These are phyloP conservation scores for Drosophila punjabiensis DNA, from an alignment of 1,140 invertebrate genomes.

Conservation along the genomic window DNA sequence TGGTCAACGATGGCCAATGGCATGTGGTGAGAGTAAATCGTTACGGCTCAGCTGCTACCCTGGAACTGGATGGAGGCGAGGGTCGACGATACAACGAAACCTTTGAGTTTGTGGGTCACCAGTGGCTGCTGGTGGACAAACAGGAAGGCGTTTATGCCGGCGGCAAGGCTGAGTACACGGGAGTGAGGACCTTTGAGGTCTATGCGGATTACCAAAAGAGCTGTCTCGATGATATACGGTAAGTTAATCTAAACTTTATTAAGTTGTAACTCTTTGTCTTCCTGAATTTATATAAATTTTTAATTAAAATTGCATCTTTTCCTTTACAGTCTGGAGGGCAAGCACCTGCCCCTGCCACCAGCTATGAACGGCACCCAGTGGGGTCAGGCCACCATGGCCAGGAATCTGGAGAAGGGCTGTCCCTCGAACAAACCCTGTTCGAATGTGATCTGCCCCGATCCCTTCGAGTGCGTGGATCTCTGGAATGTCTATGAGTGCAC, in stretches of 20 bases:
- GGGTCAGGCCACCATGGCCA: constrained; percentile 96
- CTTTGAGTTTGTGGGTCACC: constrained; percentile 95
- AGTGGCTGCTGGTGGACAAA: constrained; percentile 96
- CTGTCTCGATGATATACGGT: constrained; percentile 89
- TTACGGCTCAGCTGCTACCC: constrained; percentile 96
- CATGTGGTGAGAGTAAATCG: constrained; percentile 95
- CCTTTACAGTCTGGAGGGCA: constrained; percentile 92
- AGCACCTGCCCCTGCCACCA: constrained; percentile 95
- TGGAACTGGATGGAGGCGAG: constrained; percentile 98
- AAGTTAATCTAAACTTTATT: constrained; percentile 29
- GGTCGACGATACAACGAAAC: constrained; percentile 97
- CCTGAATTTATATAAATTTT: background rate
- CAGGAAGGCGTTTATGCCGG: constrained; percentile 97
- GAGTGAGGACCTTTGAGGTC: constrained; percentile 96
- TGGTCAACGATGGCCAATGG: constrained; percentile 98
- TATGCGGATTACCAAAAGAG: constrained; percentile 97
- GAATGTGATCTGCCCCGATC: constrained; percentile 95
- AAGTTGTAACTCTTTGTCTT: too few species aligned
- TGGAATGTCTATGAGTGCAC: constrained; percentile 99
- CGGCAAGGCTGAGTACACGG: constrained; percentile 97
- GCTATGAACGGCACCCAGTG: constrained; percentile 98
- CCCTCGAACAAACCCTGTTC: constrained; percentile 97
- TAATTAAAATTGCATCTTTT: background rate
- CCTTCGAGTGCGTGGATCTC: constrained; percentile 98
- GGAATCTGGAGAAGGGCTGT: constrained; percentile 96